Evolutionary conservation across 2,888 invertebrate genomes (phyloP), one percentile per base, ranked within the genome.

Genomic region (Tenthredo livida): DNA sequence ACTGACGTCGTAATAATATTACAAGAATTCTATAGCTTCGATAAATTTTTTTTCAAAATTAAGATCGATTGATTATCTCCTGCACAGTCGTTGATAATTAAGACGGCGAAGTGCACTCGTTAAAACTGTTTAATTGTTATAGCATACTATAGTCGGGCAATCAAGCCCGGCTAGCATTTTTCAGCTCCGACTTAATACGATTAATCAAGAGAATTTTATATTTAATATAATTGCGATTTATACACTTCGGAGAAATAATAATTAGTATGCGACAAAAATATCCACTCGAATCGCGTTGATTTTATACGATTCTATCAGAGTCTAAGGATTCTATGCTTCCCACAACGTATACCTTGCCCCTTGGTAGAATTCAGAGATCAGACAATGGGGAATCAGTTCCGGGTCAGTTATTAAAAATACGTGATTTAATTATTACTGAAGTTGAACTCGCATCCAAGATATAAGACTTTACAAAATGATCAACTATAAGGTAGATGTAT

Each of bases 251-350:
- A 10, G 25, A 50, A 67, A 10, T 67, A 21, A 80, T 67, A 21
- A 80, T 77, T 50, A 80, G 47, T 61, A 83, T n/a, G 50, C 47
- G 83, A 65, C 70, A 33, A 50, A 83, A 83, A 83, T 67, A 83
- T 29, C 47, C 15, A 12, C 15, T 83, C 17, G 25, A 83, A 83
- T 47, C 67, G 67, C 67, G 67, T 67, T 21, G 67, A 25, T 83
- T 47, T 47, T 50, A n/a, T 70, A 67, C 67, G 17, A 43, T 67
- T 37, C 17, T 80, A 77, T 50, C 54, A 73, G 54, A 54, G 2
- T 43, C 40, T 43, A n/a, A 6, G n/a, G 2, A 70, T 15, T 73
- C 43, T 25, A 25, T 21, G 12, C 25, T 61, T 61, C 25, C 21
- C 61, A 61, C 61, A 25, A 10, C 9, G 61, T 21, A 61, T 25